phyloP scores from a whole-genome alignment of 30 jellyfish, hydroid and myxozoan genomes.

The Chrysaora quinquecirrha region DNA sequence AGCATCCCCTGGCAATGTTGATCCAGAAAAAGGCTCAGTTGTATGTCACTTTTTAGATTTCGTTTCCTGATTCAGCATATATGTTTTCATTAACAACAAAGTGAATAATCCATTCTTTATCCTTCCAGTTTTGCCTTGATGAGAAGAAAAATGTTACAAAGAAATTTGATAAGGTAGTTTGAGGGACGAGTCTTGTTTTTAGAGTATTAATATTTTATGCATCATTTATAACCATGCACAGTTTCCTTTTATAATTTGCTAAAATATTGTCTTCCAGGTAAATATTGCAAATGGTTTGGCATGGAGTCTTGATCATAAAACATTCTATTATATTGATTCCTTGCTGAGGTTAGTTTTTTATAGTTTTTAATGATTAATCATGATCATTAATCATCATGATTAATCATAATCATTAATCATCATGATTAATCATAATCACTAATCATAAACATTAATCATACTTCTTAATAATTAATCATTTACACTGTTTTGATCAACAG shows the following conservation, averaged over 20 bases:
- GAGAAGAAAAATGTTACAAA: slow-evolving; percentile 22
- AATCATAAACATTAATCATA: no score
- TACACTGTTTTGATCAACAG: neutral
- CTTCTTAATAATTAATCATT: neutral
- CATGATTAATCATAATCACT: no score
- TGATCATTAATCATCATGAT: no score
- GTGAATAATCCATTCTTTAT: neutral
- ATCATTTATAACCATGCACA: no score
- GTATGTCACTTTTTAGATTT: slow-evolving; percentile 30
- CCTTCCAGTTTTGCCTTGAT: slow-evolving; percentile 55
- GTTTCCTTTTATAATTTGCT: no score
- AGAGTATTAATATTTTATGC: no score
- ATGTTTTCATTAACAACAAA: no score
- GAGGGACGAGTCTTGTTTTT: no score
- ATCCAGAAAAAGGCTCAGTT: slow-evolving; percentile 65
- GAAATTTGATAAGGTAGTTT: slow-evolving; percentile 70
- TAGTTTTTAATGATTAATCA: neutral
- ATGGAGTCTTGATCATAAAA: slow-evolving; percentile 69
- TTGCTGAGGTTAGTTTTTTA: slow-evolving; percentile 39
- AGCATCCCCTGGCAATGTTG: slow-evolving; percentile 78
- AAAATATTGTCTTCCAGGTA: no score
- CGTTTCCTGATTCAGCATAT: no score
- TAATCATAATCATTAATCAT: no score
- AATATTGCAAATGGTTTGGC: slow-evolving; percentile 76
- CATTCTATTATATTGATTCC: slow-evolving; percentile 69